These are phyloP conservation scores for Parnassius glacialis DNA, from an alignment of 2,888 invertebrate species.

Conservation along the genomic window DNA sequence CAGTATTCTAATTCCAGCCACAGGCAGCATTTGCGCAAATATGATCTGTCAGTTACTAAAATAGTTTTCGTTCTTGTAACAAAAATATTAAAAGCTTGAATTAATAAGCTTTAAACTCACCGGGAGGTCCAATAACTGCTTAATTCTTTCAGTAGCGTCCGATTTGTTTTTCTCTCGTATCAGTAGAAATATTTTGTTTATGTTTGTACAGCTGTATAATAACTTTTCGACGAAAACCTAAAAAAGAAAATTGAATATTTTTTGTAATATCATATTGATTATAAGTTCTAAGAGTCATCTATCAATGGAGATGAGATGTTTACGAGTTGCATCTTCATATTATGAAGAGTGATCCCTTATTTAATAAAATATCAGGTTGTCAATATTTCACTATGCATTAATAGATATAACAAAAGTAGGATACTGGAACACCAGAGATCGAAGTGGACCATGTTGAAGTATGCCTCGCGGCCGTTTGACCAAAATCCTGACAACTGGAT, in stretches of 20 bases:
- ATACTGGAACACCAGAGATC: slow-evolving; percentile 89
- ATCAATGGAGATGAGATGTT: no score
- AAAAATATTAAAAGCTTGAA: no score
- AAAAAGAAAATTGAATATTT: slow-evolving; percentile 20
- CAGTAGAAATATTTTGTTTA: slow-evolving; percentile 85
- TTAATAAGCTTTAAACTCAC: slow-evolving; percentile 47
- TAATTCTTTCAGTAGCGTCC: slow-evolving; percentile 76
- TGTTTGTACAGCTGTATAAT: slow-evolving; percentile 85
- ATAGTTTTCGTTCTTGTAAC: no score
- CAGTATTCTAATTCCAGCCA: no score
- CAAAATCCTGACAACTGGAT: slow-evolving; percentile 83
- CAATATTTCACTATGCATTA: slow-evolving; percentile 41
- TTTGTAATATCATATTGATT: no score
- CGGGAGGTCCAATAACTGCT: slow-evolving; percentile 82
- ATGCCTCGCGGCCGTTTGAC: slow-evolving; percentile 84
- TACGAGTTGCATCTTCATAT: no score
- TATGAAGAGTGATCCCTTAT: no score
- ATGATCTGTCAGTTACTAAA: no score
- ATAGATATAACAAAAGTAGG: slow-evolving; percentile 87
- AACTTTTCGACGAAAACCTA: slow-evolving; percentile 89
- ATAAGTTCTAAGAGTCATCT: no score
- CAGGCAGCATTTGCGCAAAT: no score
- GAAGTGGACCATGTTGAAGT: slow-evolving; percentile 88
- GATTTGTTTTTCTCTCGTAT: slow-evolving; percentile 84
- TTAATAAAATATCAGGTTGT: no score